Base-by-base conservation (phyloP, 2,113 vertebrate species). In the Hemichromis elongatus region DNA sequence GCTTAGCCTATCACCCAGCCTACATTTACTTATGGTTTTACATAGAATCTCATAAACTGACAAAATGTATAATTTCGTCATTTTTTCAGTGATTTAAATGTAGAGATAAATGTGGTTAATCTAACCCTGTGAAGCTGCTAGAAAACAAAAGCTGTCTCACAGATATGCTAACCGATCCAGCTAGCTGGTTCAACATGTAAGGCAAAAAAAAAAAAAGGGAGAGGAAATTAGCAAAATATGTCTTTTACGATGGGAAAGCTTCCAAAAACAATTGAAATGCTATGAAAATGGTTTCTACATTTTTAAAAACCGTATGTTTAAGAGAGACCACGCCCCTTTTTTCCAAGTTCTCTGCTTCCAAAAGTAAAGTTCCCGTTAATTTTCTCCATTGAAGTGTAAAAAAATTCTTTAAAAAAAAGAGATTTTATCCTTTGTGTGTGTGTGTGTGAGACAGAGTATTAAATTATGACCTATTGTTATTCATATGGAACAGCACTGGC, bases 21-120 rank as follows among this genome's bases (percentile, higher is more conserved):
- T 63, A 35, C 3, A 33, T 61, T 61, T 18, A 63, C n/a, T 35
- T 1, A 37, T 37, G 1, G 10, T 37, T 37, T 66, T 59, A 59
- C 0, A 0, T 33, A 59, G 9, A 33, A 33, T 0, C 28, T 59
- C 0, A 0, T 59, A 59, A 19, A 6, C 28, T 11, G 57, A 6
- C 9, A 61, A 61, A 33, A 33, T 19, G 57, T 26, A 61, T 16
- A 33, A 61, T 61, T 63, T 63, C n/a, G 2, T 35, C 6, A 1
- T 8, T 21, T 63, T 66, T 66, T 37, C 19, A 13, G 8, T 40
- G 5, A 66, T 21, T n/a, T 66, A 66, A 3, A 66, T 42, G n/a
- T 40, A 68, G n/a, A 68, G 12, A 42, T 37, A 24, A 42, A 42
- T 24, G 9, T 40, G n/a, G 35, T 66, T 1, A 40, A 14, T 66